A percentile compares a stretch with the other conserved stretches of the same genome.
Evolutionary conservation across 1,140 invertebrate species (phyloP).

Genomic region (Drosophila paulistorum): DNA sequence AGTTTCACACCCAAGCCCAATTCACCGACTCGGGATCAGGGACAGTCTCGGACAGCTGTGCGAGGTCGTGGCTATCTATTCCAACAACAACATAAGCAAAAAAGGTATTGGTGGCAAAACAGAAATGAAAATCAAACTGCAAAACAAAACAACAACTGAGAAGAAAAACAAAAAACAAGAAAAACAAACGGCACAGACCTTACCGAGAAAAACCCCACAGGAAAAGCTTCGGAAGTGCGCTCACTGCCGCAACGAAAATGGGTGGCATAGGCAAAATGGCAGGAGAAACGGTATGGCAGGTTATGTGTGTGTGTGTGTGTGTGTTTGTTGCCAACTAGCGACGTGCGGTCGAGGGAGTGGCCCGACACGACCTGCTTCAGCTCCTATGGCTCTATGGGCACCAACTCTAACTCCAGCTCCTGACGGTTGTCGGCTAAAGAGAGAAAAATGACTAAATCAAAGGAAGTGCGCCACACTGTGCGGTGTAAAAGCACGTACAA

Average conservation of each 20-base stretch:
- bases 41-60: conserved; percentile 2
- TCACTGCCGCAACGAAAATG: conserved; percentile 66
- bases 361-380: conserved; percentile 55
- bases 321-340: conserved; percentile 32
- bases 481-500: conserved; percentile 77
- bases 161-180: conserved; percentile 35
- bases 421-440: conserved; percentile 75
- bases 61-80: conserved; percentile 43
- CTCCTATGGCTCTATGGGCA: conserved; percentile 13
- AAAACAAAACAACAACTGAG: conserved; percentile 41
- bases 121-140: conserved; percentile 74
- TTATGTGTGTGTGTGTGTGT: conserved; percentile 14
- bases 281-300: conserved; percentile 16
- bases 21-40: neutral
- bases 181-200: conserved; percentile 35
- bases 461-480: conserved; percentile 80
- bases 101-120: conserved; percentile 77
- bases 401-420: conserved; percentile 5
- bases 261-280: neutral
- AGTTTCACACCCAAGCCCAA: conserved; percentile 18
- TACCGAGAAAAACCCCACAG: conserved; percentile 46
- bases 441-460: conserved; percentile 83
- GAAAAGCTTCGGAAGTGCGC: conserved; percentile 77
- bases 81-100: conserved; percentile 49
- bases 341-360: conserved; percentile 44